A percentile compares a stretch with the other conserved stretches of the same genome.
Evolutionary conservation across 2,888 invertebrate genomes (phyloP).

Genomic region (Chouioia cunea): DNA sequence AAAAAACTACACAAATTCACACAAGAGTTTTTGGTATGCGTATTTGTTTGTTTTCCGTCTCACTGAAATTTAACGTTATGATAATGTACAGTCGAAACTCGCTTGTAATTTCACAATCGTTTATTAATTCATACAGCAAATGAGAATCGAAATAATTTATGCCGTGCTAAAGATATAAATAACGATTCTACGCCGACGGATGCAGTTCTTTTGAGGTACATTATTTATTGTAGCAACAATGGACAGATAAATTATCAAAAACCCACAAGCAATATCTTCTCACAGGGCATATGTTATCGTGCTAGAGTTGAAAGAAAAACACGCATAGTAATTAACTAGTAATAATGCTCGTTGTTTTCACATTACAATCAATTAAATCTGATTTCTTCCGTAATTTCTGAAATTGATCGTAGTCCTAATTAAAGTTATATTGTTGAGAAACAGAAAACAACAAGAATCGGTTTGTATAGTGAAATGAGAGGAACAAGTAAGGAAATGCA

Average conservation of each 20-base stretch:
- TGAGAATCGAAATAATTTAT: constrained; percentile 8
- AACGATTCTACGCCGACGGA: not conserved
- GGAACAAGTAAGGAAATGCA: constrained; percentile 14
- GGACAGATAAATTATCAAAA: constrained; percentile 22
- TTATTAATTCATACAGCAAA: not conserved
- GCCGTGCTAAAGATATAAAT: constrained; percentile 1
- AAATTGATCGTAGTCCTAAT: constrained; percentile 38
- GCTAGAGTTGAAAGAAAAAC: not conserved
- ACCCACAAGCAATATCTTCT: constrained; percentile 6
- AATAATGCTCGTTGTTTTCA: constrained; percentile 32
- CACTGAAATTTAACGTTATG: too few relatives aligned
- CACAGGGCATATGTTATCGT: constrained; percentile 14
- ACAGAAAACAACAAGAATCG: constrained; percentile 20
- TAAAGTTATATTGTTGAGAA: constrained; percentile 38
- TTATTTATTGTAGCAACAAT: constrained; percentile 7
- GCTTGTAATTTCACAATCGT: not conserved
- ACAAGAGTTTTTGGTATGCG: too few relatives aligned
- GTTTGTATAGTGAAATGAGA: not conserved
- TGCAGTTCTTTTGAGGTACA: not conserved
- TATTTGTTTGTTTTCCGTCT: too few relatives aligned
- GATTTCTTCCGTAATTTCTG: constrained; percentile 20
- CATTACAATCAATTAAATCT: constrained; percentile 21
- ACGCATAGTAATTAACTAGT: too few relatives aligned
- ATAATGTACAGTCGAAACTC: too few relatives aligned
- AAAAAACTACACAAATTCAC: not conserved